Evolutionary conservation across 2,888 invertebrate species (phyloP), one percentile per base, ranked within the genome.

Genomic region (Nephrotoma appendiculata): DNA sequence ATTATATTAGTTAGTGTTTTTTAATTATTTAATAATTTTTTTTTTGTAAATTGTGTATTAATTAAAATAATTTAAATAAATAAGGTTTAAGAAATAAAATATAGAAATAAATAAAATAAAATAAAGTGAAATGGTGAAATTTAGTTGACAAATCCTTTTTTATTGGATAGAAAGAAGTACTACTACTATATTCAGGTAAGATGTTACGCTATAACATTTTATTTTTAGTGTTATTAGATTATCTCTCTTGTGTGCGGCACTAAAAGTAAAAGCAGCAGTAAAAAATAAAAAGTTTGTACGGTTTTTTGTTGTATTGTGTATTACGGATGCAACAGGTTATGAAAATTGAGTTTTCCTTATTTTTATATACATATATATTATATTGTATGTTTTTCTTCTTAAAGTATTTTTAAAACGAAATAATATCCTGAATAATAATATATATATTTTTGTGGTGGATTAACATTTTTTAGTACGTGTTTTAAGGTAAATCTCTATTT

Each of bases 141-240:
- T 84, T 84, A 84, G 84, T 84, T 84, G 84, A 84, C 84, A 84
- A 84, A 84, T 84, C 84, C 84, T 84, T 84, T 84, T 84, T 84
- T 42, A 84, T 84, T 84, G 84, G 84, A 84, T 84, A 84, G 43
- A 84, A 84, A 42, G 42, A 42, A 84, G 84, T 42, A 84, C 84
- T 42, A 42, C 84, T 84, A 84, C 42, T 42, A n/a, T 84, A 42
- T 84, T 84, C 84, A 84, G 84, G 84, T 84, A 84, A 84, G 84
- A 41, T 12, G 15, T 52, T 5, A 5, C 7, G 15, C 31, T 15
- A 52, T 52, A 52, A 52, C 5, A 52, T 15, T 44, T 9, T 71
- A 31, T 71, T 71, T 71, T 31, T 71, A 71, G 2, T 71, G 15
- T 52, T 12, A 9, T 48, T 9, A 71, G 7, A 31, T 71, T 71